Evolutionary conservation across 2,113 vertebrate genomes (phyloP).

Genomic region (Ictalurus punctatus): DNA sequence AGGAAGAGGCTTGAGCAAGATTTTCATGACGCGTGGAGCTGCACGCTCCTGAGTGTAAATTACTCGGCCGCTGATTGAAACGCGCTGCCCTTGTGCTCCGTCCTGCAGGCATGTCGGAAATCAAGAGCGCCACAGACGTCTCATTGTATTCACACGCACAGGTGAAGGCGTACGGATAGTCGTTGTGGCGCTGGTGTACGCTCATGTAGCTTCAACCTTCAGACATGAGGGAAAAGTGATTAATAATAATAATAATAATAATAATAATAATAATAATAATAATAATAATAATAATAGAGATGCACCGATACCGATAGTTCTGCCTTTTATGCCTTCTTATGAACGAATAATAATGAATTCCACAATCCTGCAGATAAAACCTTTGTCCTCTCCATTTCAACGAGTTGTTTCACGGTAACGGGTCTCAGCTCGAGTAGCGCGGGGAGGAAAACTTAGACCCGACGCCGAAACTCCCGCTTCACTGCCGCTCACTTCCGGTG

Average conservation of each 20-base stretch:
- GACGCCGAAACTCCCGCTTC: too few relatives aligned
- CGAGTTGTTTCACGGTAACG: too few relatives aligned
- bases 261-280: too few relatives aligned
- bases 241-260: neutral
- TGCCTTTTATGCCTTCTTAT: too few relatives aligned
- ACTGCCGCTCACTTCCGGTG: too few relatives aligned
- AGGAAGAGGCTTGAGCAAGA: neutral
- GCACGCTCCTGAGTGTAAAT: conserved; percentile 25
- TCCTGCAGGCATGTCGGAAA: conserved; percentile 8
- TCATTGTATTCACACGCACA: conserved; percentile 30
- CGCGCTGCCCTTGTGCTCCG: conserved; percentile 41
- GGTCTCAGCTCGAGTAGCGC: too few relatives aligned
- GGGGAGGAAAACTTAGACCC: too few relatives aligned
- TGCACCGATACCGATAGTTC: too few relatives aligned
- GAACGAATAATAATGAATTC: too few relatives aligned
- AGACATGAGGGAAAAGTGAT: neutral
- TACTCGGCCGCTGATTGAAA: conserved; percentile 40
- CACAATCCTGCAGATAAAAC: too few relatives aligned
- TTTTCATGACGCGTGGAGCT: neutral
- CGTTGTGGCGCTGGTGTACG: neutral
- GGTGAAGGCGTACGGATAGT: neutral
- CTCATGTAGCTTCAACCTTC: neutral
- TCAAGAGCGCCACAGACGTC: conserved; percentile 24
- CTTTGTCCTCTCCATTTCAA: too few relatives aligned
- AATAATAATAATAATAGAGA: too few relatives aligned